These are phyloP conservation scores for Achroia grisella DNA, from an alignment of 1,140 invertebrate genomes.

Conservation along the genomic window DNA sequence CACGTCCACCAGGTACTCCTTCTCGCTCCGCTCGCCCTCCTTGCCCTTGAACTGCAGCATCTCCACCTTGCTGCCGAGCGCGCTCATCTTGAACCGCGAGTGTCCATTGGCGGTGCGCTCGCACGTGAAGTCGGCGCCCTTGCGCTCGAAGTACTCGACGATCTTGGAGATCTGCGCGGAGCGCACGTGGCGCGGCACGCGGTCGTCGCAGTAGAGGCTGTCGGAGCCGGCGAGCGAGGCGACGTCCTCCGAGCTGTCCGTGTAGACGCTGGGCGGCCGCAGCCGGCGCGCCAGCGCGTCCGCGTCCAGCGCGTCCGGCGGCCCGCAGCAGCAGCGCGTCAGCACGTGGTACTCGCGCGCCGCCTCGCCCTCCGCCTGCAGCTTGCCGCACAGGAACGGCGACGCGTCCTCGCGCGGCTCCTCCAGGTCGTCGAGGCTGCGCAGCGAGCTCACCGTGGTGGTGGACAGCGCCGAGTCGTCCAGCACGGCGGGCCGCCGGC, in stretches of 20 bases:
- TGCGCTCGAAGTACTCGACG: constrained; percentile 90
- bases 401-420: constrained; percentile 29
- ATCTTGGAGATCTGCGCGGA: constrained; percentile 87
- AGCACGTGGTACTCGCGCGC: constrained; percentile 44
- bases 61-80: constrained; percentile 18
- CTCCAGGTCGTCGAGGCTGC: constrained; percentile 77
- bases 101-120: constrained; percentile 17
- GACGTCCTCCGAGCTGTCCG: constrained; percentile 89
- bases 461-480: constrained; percentile 72
- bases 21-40: constrained; percentile 9
- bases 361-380: constrained; percentile 14
- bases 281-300: constrained; percentile 52
- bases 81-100: constrained; percentile 15
- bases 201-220: constrained; percentile 79
- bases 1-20: constrained; percentile 42
- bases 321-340: constrained; percentile 39
- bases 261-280: constrained; percentile 85
- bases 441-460: constrained; percentile 72
- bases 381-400: constrained; percentile 42
- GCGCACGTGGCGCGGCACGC: constrained; percentile 71
- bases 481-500: constrained; percentile 32
- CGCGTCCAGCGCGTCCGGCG: constrained; percentile 24
- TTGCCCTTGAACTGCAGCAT: constrained; percentile 13
- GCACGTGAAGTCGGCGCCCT: constrained; percentile 71
- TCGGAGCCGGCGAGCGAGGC: constrained; percentile 85